Evolutionary conservation across 2,797 vertebrate species (phyloP).

Genomic region (Odontamblyopus lacepedii): DNA sequence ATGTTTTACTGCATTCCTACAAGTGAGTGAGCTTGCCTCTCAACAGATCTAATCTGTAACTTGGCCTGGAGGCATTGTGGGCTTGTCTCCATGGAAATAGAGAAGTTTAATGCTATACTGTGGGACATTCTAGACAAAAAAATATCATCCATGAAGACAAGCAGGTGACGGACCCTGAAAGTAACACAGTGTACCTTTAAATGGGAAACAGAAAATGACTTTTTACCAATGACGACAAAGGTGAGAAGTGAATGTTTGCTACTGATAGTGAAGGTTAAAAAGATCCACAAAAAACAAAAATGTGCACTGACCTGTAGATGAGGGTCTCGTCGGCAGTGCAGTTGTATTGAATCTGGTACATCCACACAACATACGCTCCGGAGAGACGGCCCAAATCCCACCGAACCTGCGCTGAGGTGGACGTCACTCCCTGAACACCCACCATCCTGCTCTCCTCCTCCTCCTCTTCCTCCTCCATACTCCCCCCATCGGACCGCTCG

Average conservation of each 20-base stretch:
- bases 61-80: no score
- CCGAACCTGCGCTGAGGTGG: conserved; percentile 86
- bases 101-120: no score
- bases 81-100: no score
- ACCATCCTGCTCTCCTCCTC: conserved; percentile 72
- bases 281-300: neutral
- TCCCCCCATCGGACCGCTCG: conserved; percentile 48
- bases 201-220: neutral
- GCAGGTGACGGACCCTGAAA: no score
- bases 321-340: conserved; percentile 89
- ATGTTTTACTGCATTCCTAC: no score
- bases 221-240: neutral
- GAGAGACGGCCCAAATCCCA: conserved; percentile 83
- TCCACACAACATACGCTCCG: conserved; percentile 83
- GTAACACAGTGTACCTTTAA: no score
- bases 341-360: conserved; percentile 97
- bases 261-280: neutral
- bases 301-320: conserved; percentile 86
- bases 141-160: no score
- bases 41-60: no score
- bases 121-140: no score
- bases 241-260: neutral
- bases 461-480: conserved; percentile 53
- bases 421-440: conserved; percentile 85
- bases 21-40: no score